Evolutionary conservation across 2,113 vertebrate species (phyloP), one percentile per base, ranked within the genome.

Genomic region (Gavialis gangeticus): DNA sequence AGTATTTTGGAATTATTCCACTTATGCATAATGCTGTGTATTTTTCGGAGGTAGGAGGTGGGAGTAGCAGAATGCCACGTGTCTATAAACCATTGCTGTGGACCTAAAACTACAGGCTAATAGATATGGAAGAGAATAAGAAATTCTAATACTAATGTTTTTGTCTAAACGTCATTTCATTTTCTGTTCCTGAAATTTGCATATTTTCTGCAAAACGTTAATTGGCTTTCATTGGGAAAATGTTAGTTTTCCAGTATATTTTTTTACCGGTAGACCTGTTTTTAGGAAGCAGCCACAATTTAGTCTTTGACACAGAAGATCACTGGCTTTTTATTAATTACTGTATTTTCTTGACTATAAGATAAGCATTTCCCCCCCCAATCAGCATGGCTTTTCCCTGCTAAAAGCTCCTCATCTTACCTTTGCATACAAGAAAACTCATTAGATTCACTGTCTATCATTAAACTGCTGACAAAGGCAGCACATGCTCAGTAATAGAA

Each of bases 181-280:
- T 78, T 37, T 28, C 46, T 90, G 63, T 28, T 64, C 27, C 13
- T 28, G 63, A 28, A n/a, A 64, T 25, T 64, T 7, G 25, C 63
- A 16, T 4, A 12, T 64, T 28, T 6, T n/a, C 13, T n/a, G 3
- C 90, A 86, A 92, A 87, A 59, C 89, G 88, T 25, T 76, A 94
- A 88, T 84, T 86, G 79, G n/a, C 7, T 91, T 82, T 84, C 5
- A 62, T 89, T 90, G 93, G 63, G 69, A 86, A 88, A 59, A 34
- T 71, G 75, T 71, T 60, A 0, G 4, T 63, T 92, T 90, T 96
- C 91, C 16, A 71, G 34, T 22, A 88, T 0, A 0, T 78, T 7
- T 5, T 64, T 64, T 64, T 27, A 14, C 14, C 27, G 14, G 63
- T 64, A 16, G 27, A 64, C 28, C 63, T 15, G 16, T 64, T 64